Evolutionary conservation across 2,888 invertebrate species (phyloP).

Genomic region (Callosobruchus maculatus): DNA sequence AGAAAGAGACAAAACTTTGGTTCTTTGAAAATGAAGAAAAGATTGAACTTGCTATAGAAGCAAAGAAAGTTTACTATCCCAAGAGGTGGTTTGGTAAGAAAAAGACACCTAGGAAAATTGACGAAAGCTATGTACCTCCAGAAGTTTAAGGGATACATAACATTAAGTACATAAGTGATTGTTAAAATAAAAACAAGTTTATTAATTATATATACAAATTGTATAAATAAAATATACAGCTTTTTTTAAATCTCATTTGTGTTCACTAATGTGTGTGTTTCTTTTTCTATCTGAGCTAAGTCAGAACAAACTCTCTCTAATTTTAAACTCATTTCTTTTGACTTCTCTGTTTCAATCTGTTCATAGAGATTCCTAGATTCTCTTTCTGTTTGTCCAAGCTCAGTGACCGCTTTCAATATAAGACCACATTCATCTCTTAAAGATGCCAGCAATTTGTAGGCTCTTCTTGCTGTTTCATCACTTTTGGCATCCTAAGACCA

Average conservation of each 20-base stretch:
- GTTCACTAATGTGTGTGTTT: constrained; percentile 40
- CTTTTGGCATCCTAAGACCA: constrained; percentile 82
- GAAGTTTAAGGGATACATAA: constrained; percentile 49
- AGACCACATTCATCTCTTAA: constrained; percentile 82
- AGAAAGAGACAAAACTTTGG: constrained; percentile 66
- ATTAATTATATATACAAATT: not conserved
- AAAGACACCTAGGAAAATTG: constrained; percentile 50
- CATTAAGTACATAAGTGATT: not conserved
- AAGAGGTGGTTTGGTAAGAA: constrained; percentile 46
- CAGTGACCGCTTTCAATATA: constrained; percentile 79
- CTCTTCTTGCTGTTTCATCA: constrained; percentile 81
- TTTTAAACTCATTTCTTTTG: constrained; percentile 59
- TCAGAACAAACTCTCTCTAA: constrained; percentile 74
- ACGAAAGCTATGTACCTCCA: constrained; percentile 70
- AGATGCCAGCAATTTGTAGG: constrained; percentile 86
- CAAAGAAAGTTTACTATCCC: constrained; percentile 46
- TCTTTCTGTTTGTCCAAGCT: constrained; percentile 79
- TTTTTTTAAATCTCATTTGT: not conserved
- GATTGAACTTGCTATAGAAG: constrained; percentile 68
- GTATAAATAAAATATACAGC: not conserved
- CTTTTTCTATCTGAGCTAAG: constrained; percentile 71
- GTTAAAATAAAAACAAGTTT: not conserved
- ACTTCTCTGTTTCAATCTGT: constrained; percentile 81
- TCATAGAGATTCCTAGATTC: constrained; percentile 91
- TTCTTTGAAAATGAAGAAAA: constrained; percentile 80